Percentiles rank a stretch among this genome's conserved stretches.
Evolutionary conservation across 2,888 invertebrate genomes (phyloP).

Genomic region (Molorchus minor): DNA sequence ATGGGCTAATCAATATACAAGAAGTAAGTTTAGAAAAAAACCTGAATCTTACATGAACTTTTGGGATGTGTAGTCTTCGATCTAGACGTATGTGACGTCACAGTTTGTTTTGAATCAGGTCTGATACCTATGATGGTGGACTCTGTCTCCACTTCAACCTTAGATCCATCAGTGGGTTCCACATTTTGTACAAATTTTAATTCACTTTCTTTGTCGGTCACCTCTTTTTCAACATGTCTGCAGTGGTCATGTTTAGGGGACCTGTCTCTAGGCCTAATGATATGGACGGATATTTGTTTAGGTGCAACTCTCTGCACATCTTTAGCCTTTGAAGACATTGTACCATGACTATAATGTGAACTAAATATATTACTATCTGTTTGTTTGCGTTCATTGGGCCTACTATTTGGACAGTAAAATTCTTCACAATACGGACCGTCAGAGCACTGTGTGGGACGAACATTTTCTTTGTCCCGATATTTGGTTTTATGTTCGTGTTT

Average conservation of each 20-base stretch:
- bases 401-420: slow-evolving; percentile 8
- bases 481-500: slow-evolving; percentile 66
- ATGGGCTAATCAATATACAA: no score
- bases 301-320: slow-evolving; percentile 42
- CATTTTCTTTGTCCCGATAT: slow-evolving; percentile 35
- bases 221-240: slow-evolving; percentile 29
- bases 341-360: slow-evolving; percentile 58
- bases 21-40: background rate
- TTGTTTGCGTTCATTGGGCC: background rate
- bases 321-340: slow-evolving; percentile 61
- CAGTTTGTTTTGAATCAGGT: slow-evolving; percentile 29
- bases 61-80: slow-evolving; percentile 29
- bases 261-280: slow-evolving; percentile 38
- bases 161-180: slow-evolving; percentile 7
- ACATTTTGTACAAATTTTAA: background rate
- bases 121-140: slow-evolving; percentile 14
- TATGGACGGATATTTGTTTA: slow-evolving; percentile 51
- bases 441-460: slow-evolving; percentile 6
- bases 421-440: slow-evolving; percentile 24
- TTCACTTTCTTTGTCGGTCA: background rate
- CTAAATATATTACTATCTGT: slow-evolving; percentile 49
- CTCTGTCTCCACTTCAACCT: slow-evolving; percentile 13
- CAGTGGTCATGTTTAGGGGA: slow-evolving; percentile 38
- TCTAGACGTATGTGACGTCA: slow-evolving; percentile 9
- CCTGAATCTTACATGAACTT: slow-evolving; percentile 29